A percentile compares a stretch with the other conserved stretches of the same genome.
These are phyloP conservation scores for Drosophila repleta DNA, from an alignment of 1,140 invertebrate genomes.

Conservation along the genomic window DNA sequence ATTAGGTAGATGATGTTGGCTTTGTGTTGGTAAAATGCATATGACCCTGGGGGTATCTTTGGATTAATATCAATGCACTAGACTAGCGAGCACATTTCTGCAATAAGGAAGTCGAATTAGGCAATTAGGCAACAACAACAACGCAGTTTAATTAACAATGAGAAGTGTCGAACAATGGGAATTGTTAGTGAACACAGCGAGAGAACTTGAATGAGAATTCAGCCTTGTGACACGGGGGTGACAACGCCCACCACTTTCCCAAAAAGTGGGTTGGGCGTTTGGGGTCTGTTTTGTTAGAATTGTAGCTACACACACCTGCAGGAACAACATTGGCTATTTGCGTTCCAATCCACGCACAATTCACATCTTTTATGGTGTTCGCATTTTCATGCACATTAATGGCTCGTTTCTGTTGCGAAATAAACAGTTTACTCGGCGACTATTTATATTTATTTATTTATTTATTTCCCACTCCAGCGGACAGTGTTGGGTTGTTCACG, in stretches of 20 bases:
- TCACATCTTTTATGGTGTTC: slow-evolving; percentile 48
- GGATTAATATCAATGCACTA: slow-evolving; percentile 73
- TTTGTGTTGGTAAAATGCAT: slow-evolving; percentile 65
- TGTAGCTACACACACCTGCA: slow-evolving; percentile 63
- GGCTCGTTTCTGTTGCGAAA: slow-evolving; percentile 23
- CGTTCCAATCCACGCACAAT: slow-evolving; percentile 47
- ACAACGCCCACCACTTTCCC: slow-evolving; percentile 62
- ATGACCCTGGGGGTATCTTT: slow-evolving; percentile 74
- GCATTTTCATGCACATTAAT: slow-evolving; percentile 40
- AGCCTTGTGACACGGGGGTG: slow-evolving; percentile 44
- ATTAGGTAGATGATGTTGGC: slow-evolving; percentile 34
- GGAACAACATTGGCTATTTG: slow-evolving; percentile 57
- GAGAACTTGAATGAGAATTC: slow-evolving; percentile 11
- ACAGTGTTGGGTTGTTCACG: slow-evolving; percentile 43
- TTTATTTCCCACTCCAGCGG: slow-evolving; percentile 38
- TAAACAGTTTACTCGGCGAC: slow-evolving; percentile 32
- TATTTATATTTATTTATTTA: slow-evolving; percentile 52
- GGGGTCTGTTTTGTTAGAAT: slow-evolving; percentile 41
- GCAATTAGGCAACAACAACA: slow-evolving; percentile 39
- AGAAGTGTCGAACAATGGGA: slow-evolving; percentile 30
- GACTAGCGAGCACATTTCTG: slow-evolving; percentile 68
- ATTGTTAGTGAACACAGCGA: slow-evolving; percentile 28
- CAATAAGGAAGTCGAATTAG: slow-evolving; percentile 36
- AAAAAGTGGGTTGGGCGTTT: slow-evolving; percentile 55
- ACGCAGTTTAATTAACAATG: slow-evolving; percentile 12